These are phyloP conservation scores for Nyctibius grandis DNA, from an alignment of 2,797 vertebrate species.

Conservation along the genomic window DNA sequence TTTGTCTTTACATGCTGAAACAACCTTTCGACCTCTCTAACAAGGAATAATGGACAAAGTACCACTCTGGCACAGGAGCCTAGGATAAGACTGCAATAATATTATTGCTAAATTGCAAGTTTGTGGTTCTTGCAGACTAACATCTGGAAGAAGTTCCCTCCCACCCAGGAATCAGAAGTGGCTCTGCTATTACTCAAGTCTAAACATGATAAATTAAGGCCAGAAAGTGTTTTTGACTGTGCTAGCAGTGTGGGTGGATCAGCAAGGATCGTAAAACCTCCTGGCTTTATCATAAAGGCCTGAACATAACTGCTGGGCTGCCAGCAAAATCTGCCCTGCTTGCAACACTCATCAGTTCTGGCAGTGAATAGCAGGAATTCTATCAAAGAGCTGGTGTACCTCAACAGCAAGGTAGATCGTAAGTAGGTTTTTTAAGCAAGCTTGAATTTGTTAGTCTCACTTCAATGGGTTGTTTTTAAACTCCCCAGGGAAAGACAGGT, in stretches of 20 bases:
- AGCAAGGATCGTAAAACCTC: background rate
- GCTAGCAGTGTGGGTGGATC: constrained; percentile 20
- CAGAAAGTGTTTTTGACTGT: background rate
- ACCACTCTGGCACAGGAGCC: background rate
- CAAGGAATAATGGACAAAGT: background rate
- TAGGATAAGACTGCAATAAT: background rate
- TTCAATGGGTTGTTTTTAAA: background rate
- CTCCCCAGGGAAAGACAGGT: background rate
- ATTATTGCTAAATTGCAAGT: background rate
- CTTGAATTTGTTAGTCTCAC: background rate
- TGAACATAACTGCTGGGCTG: background rate
- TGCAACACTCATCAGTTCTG: background rate
- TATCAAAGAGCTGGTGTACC: background rate
- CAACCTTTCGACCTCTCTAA: background rate
- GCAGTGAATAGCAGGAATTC: background rate
- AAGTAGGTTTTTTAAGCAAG: background rate
- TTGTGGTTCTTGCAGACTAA: background rate
- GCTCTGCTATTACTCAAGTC: constrained; percentile 4
- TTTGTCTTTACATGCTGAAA: background rate
- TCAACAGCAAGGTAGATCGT: background rate
- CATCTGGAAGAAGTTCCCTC: constrained; percentile 26
- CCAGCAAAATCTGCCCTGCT: background rate
- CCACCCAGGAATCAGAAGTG: background rate
- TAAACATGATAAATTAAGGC: background rate
- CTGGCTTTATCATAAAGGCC: background rate